Base-by-base conservation (phyloP, 2,113 vertebrate genomes). In the Salvator merianae region DNA sequence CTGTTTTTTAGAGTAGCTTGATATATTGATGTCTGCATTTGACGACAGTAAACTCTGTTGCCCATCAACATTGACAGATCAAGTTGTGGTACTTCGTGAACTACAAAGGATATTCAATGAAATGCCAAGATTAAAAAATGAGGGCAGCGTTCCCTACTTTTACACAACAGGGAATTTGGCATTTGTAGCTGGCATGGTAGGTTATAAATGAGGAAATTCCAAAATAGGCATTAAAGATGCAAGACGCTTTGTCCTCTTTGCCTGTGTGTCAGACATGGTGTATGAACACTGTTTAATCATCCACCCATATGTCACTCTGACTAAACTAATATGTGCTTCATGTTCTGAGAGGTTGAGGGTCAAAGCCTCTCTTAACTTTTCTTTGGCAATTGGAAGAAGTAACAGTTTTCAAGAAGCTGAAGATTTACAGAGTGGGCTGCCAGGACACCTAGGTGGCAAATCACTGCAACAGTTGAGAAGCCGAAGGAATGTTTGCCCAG, bases 381-480 rank as follows among this genome's bases (percentile, higher is more conserved):
- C 75, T 85, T 85, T 90, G 88, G 89, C 89, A 91, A 84, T 36
- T 75, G n/a, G 34, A 77, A 66, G 82, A 93, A 88, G 72, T 30
- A 16, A 68, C 53, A 1, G 75, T 14, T 88, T 86, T 86, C 86
- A 79, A 87, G 65, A 84, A 90, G 69, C 79, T 2, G 22, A 77
- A 81, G 91, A 81, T 94, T 94, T 88, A 81, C 87, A 88, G 78
- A 69, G 26, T 0, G 0, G 90, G 77, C 87, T 93, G 91, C 88
- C 90, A 91, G 90, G 86, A 85, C 84, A 30, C 72, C 77, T 87
- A 94, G 91, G 91, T 92, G 91, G 91, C 89, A 91, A 88, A 93
- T 92, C 82, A 90, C 32, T 89, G 81, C 22, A 87, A 75, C 85
- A 91, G 85, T 30, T 90, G 85, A 88, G 91, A 91, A 93, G 85